A percentile compares a stretch with the other conserved stretches of the same genome.
Evolutionary conservation across 2,113 vertebrate species (phyloP).

Genomic region (Eublepharis macularius): DNA sequence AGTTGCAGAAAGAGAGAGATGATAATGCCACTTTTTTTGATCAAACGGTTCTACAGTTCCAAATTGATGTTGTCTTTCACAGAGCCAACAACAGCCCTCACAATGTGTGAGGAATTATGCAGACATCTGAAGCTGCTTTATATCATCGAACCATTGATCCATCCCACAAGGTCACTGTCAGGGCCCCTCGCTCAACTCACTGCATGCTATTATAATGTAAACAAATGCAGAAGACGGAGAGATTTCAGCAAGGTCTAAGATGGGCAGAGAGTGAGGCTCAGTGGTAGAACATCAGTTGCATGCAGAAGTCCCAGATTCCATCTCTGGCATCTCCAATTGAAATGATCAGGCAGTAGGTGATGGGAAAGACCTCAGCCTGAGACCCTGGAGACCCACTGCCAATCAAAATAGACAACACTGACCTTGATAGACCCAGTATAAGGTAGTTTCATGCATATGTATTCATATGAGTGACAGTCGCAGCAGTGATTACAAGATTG

Average conservation of each 20-base stretch:
- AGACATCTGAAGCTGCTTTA: too few species aligned
- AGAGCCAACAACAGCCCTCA: background rate
- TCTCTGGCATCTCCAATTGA: too few species aligned
- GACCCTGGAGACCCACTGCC: too few species aligned
- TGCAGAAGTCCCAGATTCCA: background rate
- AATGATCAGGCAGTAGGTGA: too few species aligned
- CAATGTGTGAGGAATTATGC: background rate
- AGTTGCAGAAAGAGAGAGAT: background rate
- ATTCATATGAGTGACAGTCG: too few species aligned
- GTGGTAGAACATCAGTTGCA: background rate
- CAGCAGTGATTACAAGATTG: too few species aligned
- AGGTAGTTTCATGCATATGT: too few species aligned
- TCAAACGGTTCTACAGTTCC: background rate
- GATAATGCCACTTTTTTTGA: too few species aligned
- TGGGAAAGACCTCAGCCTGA: too few species aligned
- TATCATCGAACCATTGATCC: background rate
- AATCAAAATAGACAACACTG: too few species aligned
- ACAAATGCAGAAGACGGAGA: background rate
- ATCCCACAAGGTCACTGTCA: background rate
- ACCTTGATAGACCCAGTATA: too few species aligned
- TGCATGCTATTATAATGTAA: background rate
- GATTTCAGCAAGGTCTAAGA: background rate
- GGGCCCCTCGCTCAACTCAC: background rate
- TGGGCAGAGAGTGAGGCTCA: background rate
- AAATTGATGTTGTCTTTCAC: background rate